A percentile compares a stretch with the other conserved stretches of the same genome.
Evolutionary conservation across 2,113 vertebrate species (phyloP).

Genomic region (Heteronetta atricapilla): DNA sequence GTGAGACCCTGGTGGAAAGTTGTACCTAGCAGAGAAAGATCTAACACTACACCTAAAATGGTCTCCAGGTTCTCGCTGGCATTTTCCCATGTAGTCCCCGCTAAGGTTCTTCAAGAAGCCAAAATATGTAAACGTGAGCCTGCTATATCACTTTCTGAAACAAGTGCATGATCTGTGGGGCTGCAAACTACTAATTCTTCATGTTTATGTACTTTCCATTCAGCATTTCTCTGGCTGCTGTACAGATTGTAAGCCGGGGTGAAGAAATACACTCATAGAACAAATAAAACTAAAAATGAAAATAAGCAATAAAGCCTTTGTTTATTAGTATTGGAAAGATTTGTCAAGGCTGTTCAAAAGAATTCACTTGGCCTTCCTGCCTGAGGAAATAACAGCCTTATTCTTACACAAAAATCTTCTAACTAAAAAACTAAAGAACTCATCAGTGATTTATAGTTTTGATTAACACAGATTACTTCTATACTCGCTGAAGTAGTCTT

Average conservation of each 20-base stretch:
- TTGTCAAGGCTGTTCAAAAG: background rate
- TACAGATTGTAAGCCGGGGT: background rate
- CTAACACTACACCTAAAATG: background rate
- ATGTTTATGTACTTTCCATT: background rate
- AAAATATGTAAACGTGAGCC: background rate
- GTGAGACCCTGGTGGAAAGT: background rate
- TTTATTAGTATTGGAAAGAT: background rate
- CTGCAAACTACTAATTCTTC: background rate
- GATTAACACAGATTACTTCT: background rate
- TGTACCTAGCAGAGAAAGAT: background rate
- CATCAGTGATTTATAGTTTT: background rate
- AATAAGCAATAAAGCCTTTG: background rate
- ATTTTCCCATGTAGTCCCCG: background rate
- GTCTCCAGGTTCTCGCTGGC: background rate
- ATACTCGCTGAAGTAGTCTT: background rate
- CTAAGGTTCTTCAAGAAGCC: background rate
- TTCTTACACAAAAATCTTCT: background rate
- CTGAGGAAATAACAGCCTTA: background rate
- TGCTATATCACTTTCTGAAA: background rate
- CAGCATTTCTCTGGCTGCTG: background rate
- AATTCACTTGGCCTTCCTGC: background rate
- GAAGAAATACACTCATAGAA: background rate
- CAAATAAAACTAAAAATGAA: background rate
- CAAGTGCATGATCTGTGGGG: background rate
- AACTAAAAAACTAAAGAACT: background rate